These are phyloP conservation scores for Dicrurus megarhynchus DNA, from an alignment of 2,113 vertebrate genomes.

Conservation along the genomic window DNA sequence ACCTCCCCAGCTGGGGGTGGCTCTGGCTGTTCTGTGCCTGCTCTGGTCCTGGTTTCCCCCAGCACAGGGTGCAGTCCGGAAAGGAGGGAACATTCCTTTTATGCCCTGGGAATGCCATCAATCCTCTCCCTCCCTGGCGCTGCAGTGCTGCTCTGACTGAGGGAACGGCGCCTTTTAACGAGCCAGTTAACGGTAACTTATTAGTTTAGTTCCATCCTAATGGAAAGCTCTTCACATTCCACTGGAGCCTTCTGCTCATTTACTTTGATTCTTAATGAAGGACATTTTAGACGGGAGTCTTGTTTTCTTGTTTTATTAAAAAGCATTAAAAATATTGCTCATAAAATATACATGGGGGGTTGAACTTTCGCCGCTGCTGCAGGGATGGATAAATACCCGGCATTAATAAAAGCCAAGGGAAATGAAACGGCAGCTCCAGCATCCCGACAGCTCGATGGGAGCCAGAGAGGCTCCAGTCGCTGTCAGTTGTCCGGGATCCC, in stretches of 20 bases:
- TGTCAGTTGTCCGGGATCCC: rapidly evolving
- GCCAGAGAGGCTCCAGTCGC: rapidly evolving
- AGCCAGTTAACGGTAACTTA: background rate
- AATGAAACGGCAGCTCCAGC: background rate
- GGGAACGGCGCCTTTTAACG: background rate
- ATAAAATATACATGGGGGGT: background rate
- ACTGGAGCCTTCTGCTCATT: background rate
- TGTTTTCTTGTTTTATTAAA: constrained; percentile 53
- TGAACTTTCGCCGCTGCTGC: background rate
- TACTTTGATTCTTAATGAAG: background rate
- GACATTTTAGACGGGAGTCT: background rate
- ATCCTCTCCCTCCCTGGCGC: rapidly evolving
- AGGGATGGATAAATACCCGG: background rate
- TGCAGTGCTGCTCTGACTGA: rapidly evolving
- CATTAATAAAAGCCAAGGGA: background rate
- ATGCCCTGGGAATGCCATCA: background rate
- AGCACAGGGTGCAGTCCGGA: too few relatives aligned
- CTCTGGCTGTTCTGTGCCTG: background rate
- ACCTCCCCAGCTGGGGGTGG: background rate
- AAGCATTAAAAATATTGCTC: constrained; percentile 33
- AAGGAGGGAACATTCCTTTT: background rate
- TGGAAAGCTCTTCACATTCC: background rate
- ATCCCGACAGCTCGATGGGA: background rate
- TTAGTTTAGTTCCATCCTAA: background rate
- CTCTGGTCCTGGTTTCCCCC: rapidly evolving